Conservation (phyloP, 1,140 invertebrate species). For the Hycleus cichorii region DNA sequence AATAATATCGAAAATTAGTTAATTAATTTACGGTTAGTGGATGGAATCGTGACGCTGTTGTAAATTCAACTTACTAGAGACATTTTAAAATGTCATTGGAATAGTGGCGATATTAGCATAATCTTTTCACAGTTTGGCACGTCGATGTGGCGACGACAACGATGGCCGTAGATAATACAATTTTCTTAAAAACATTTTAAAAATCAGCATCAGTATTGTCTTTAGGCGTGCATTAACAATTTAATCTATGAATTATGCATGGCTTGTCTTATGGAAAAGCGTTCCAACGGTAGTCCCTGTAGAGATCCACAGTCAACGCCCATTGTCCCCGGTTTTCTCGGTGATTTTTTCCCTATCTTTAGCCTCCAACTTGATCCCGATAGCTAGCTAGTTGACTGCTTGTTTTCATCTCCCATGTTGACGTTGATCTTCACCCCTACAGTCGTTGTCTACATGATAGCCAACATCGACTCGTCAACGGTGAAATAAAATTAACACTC, state of each 20-base stretch:
- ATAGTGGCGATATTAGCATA: conserved; percentile 17
- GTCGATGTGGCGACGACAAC: conserved; percentile 7
- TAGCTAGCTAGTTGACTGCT: background rate
- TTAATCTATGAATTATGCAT: conserved; percentile 21
- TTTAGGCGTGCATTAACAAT: conserved; percentile 24
- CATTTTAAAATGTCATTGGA: conserved; percentile 18
- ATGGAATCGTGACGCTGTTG: too few species aligned
- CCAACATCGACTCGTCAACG: too few species aligned
- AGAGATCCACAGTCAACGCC: conserved; percentile 15
- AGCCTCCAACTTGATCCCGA: background rate
- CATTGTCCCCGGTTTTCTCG: too few species aligned
- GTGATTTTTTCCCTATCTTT: conserved; percentile 7
- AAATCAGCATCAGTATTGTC: conserved; percentile 21
- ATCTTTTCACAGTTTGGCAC: conserved; percentile 15
- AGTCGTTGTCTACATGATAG: too few species aligned
- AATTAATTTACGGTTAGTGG: too few species aligned
- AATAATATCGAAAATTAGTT: too few species aligned
- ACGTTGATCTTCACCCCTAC: too few species aligned
- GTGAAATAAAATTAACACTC: too few species aligned
- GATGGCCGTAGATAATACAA: conserved; percentile 14
- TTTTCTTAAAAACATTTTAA: conserved; percentile 25
- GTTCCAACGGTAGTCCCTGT: conserved; percentile 13
- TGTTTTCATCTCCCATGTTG: too few species aligned
- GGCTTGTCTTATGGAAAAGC: conserved; percentile 18
- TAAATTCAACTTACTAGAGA: background rate